Percentiles rank a stretch among this genome's conserved stretches.
These are phyloP conservation scores for Pollicipes pollicipes DNA, from an alignment of 1,140 invertebrate genomes.

Conservation along the genomic window DNA sequence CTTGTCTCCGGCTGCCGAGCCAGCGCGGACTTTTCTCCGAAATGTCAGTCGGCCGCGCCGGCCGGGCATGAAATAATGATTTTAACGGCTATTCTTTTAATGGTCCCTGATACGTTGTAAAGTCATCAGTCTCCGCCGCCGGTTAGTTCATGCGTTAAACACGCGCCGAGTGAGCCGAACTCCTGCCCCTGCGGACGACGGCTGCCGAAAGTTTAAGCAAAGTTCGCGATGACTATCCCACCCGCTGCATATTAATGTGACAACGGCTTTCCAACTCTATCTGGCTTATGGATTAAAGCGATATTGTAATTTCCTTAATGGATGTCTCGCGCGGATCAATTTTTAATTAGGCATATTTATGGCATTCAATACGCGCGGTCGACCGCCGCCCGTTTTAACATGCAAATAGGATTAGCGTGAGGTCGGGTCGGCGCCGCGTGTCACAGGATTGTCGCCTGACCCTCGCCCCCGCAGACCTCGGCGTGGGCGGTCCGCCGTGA, in stretches of 20 bases:
- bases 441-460: too few species aligned
- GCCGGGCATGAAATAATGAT: neutral
- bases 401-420: neutral
- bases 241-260: neutral
- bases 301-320: neutral
- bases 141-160: neutral
- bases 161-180: neutral
- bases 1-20: too few species aligned
- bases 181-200: neutral
- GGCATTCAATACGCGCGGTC: neutral
- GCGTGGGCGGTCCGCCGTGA: too few species aligned
- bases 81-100: neutral
- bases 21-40: neutral
- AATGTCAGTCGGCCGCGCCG: neutral
- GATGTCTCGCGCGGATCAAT: neutral
- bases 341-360: conserved; percentile 2
- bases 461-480: too few species aligned
- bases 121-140: neutral
- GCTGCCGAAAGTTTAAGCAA: neutral
- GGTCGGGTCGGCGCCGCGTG: neutral
- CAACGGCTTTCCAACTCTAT: neutral
- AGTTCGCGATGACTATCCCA: neutral
- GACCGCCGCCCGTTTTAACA: neutral
- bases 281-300: neutral
- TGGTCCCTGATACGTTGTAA: neutral